phyloP scores from a whole-genome alignment of 1,140 invertebrate genomes.

The Procambarus virginalis region DNA sequence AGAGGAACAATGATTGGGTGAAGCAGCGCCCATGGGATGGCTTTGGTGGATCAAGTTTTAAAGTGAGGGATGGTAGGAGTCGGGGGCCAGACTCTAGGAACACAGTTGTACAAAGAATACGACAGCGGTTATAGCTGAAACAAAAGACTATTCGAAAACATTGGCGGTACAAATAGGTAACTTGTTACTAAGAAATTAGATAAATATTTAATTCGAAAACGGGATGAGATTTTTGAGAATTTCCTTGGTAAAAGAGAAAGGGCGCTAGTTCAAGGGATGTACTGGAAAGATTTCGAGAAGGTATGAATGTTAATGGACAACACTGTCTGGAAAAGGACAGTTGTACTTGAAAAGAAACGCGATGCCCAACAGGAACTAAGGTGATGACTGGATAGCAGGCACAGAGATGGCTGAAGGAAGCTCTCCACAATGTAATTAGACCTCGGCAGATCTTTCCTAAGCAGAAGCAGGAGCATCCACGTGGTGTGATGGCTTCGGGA shows the following conservation, averaged over 20 bases:
- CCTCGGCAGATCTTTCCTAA: constrained; percentile 8
- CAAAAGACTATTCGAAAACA: background rate
- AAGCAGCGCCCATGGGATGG: background rate
- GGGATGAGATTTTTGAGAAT: background rate
- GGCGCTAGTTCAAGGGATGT: constrained; percentile 27
- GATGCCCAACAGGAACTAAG: background rate
- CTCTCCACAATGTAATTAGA: constrained; percentile 14
- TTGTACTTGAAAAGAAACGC: background rate
- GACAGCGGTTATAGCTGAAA: background rate
- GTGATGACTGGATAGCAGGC: constrained; percentile 35
- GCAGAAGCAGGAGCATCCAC: constrained; percentile 9
- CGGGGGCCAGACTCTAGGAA: background rate
- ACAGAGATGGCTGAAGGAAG: constrained; percentile 1
- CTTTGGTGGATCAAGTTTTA: background rate
- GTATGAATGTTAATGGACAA: background rate
- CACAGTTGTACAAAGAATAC: background rate
- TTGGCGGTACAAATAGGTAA: background rate
- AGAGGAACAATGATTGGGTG: background rate
- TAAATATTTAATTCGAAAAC: background rate
- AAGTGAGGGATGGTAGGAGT: background rate
- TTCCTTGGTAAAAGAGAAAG: background rate
- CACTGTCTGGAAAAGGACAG: background rate
- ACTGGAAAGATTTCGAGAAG: background rate
- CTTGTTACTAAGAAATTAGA: background rate
- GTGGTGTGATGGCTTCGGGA: background rate